Conservation (phyloP, 1,140 invertebrate species). For the Bacillus rossius region DNA sequence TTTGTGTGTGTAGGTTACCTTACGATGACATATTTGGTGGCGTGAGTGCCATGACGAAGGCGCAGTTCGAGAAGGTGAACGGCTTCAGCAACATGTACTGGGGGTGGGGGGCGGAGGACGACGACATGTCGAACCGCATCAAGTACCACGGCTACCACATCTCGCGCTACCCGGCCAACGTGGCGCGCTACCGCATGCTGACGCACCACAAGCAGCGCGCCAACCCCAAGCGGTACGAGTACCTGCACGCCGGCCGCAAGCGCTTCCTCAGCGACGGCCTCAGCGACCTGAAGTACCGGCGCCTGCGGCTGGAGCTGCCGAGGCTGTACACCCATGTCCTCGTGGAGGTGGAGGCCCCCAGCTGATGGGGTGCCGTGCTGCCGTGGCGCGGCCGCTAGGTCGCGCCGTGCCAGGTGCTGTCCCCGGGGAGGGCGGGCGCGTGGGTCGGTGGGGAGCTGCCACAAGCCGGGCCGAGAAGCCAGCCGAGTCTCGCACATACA, state of each 20-base stretch:
- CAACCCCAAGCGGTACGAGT: constrained; percentile 86
- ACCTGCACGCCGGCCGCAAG: constrained; percentile 73
- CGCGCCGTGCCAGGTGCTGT: too few relatives aligned
- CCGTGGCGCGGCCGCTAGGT: constrained; percentile 9
- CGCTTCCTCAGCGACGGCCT: constrained; percentile 81
- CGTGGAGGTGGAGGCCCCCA: constrained; percentile 54
- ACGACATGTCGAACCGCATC: constrained; percentile 85
- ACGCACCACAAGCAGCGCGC: constrained; percentile 82
- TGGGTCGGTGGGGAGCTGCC: too few relatives aligned
- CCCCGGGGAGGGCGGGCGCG: too few relatives aligned
- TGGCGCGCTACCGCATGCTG: constrained; percentile 89
- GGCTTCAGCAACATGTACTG: constrained; percentile 91
- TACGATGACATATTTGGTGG: constrained; percentile 87
- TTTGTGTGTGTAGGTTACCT: constrained; percentile 69
- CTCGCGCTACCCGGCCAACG: constrained; percentile 76
- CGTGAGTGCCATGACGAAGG: constrained; percentile 74
- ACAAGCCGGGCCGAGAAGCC: too few relatives aligned
- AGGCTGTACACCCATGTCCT: constrained; percentile 71
- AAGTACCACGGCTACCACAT: constrained; percentile 73
- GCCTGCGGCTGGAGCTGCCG: constrained; percentile 59
- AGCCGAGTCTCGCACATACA: too few relatives aligned
- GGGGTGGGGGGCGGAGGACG: constrained; percentile 92
- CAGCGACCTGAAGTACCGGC: constrained; percentile 76
- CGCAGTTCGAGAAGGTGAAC: constrained; percentile 78
- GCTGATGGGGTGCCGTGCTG: constrained; percentile 44